Conservation (phyloP, 2,797 vertebrate genomes). For the Petrocephalus schoutedeni region DNA sequence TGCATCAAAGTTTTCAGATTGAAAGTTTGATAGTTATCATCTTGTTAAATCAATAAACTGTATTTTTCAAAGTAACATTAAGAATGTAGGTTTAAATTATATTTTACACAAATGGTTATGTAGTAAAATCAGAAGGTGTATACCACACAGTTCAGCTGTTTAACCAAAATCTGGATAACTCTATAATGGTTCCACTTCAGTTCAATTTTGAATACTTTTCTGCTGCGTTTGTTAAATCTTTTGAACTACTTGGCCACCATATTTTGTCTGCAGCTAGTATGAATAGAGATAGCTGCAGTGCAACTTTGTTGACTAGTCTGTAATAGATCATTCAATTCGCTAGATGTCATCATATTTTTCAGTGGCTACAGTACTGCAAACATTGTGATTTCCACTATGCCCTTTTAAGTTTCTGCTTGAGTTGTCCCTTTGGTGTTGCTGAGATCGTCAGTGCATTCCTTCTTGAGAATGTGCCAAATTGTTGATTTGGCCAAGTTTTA, state of each 20-base stretch:
- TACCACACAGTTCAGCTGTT: neutral
- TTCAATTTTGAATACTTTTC: neutral
- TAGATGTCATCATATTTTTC: conserved; percentile 42
- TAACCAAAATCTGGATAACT: neutral
- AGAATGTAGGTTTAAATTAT: neutral
- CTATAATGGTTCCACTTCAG: neutral
- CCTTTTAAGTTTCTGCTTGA: neutral
- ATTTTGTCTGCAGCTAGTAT: neutral
- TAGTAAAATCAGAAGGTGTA: neutral
- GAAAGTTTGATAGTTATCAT: neutral
- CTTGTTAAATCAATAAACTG: neutral
- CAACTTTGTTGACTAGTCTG: neutral
- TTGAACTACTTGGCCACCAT: neutral
- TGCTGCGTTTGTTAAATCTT: neutral
- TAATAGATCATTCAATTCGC: conserved; percentile 28
- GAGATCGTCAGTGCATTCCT: too few species aligned
- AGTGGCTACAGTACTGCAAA: neutral
- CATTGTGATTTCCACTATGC: neutral
- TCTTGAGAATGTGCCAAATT: too few species aligned
- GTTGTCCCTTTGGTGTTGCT: conserved; percentile 33
- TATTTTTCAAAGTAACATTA: neutral
- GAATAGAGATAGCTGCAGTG: neutral
- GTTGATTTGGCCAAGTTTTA: too few species aligned
- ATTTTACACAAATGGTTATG: neutral
- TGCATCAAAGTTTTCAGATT: neutral